These are phyloP conservation scores for Peromyscus eremicus DNA, from an alignment of 2,797 vertebrate species.

Conservation along the genomic window DNA sequence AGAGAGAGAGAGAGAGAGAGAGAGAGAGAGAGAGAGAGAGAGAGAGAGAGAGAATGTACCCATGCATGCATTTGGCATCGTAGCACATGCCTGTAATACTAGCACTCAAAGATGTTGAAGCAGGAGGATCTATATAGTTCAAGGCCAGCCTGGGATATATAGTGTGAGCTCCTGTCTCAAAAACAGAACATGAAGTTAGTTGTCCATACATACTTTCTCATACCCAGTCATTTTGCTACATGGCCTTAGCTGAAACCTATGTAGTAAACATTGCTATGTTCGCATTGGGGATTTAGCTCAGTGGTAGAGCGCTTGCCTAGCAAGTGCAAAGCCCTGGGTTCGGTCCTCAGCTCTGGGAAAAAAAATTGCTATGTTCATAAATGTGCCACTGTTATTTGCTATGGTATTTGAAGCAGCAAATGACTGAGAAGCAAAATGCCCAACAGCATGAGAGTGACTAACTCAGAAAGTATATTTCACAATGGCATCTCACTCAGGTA, in stretches of 20 bases:
- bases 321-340: too few relatives aligned
- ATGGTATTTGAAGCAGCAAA: constrained; percentile 38
- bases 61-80: too few relatives aligned
- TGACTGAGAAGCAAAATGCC: constrained; percentile 5
- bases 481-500: background rate
- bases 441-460: background rate
- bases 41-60: background rate
- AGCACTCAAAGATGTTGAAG: background rate
- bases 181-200: background rate
- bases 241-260: constrained; percentile 41
- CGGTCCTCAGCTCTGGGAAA: too few relatives aligned
- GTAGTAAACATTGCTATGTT: background rate
- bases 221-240: constrained; percentile 23
- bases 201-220: background rate
- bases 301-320: too few relatives aligned
- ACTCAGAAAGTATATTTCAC: background rate
- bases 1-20: too few relatives aligned
- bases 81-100: background rate
- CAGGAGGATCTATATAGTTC: background rate
- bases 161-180: background rate
- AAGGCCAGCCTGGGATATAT: background rate
- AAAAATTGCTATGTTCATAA: constrained; percentile 56
- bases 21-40: background rate
- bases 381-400: background rate
- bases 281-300: too few relatives aligned